phyloP scores from a whole-genome alignment of 1,140 invertebrate genomes.

The Aphaenogaster rudis region DNA sequence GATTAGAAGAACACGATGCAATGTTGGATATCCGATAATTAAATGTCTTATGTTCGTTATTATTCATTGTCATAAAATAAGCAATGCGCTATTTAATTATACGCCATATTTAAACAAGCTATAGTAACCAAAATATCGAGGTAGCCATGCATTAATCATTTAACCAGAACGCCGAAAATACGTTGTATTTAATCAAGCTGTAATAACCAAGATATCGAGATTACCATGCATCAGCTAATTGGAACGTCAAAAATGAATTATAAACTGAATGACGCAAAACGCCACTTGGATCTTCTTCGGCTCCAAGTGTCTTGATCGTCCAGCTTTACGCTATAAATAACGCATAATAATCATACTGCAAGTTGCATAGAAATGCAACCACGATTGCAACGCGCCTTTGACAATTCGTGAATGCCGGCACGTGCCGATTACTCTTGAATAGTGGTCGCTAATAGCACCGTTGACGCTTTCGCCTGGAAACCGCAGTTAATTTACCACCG shows the following conservation, averaged over 20 bases:
- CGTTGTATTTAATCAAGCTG: neutral
- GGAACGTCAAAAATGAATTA: neutral
- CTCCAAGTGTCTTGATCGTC: neutral
- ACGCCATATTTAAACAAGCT: neutral
- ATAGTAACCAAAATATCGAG: neutral
- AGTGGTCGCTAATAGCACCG: neutral
- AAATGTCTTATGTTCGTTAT: neutral
- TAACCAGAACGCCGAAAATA: neutral
- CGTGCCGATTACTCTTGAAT: conserved; percentile 16
- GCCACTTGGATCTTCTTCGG: neutral
- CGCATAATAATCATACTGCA: neutral
- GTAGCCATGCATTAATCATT: neutral
- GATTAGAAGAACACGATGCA: neutral
- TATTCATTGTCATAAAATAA: neutral
- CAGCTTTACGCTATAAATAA: conserved; percentile 23
- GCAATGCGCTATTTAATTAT: neutral
- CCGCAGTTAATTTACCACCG: conserved; percentile 15
- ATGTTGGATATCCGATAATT: neutral
- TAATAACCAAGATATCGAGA: neutral
- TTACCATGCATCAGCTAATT: neutral
- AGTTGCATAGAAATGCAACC: neutral
- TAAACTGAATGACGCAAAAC: neutral
- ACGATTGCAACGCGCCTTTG: conserved; percentile 16
- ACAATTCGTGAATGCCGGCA: conserved; percentile 37
- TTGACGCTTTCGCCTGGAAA: conserved; percentile 21